A percentile compares a stretch with the other conserved stretches of the same genome.
Conservation (phyloP, 1,140 invertebrate genomes). For the Lepidurus apus region DNA sequence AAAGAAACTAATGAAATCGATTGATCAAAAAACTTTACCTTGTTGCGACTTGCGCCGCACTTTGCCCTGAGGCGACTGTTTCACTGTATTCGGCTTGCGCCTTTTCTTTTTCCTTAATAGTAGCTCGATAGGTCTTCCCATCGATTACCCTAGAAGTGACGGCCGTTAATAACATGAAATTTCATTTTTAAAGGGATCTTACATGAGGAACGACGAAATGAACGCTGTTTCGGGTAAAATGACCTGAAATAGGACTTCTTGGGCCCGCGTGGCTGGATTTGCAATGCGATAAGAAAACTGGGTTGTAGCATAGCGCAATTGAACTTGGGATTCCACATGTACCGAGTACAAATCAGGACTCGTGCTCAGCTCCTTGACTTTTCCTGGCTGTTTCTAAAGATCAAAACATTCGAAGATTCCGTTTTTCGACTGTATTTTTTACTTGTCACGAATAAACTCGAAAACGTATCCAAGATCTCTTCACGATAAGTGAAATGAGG, state of each 20-base stretch:
- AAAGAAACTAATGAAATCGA: too few species aligned
- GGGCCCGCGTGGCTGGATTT: conserved; percentile 51
- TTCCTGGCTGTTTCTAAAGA: too few species aligned
- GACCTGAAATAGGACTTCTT: conserved; percentile 53
- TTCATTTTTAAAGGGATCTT: conserved; percentile 37
- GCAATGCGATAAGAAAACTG: conserved; percentile 53
- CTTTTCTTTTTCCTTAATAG: conserved; percentile 57
- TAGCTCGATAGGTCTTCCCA: conserved; percentile 51
- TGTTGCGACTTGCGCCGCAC: conserved; percentile 51
- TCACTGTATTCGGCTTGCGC: conserved; percentile 57
- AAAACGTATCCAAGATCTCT: neutral
- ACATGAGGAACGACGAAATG: conserved; percentile 60
- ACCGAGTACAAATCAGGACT: conserved; percentile 42
- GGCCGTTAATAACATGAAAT: too few species aligned
- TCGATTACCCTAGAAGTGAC: conserved; percentile 48
- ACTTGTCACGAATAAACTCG: too few species aligned
- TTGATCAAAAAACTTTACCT: neutral
- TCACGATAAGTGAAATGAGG: neutral
- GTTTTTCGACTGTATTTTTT: too few species aligned
- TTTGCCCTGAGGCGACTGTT: conserved; percentile 54
- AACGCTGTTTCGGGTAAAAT: conserved; percentile 59
- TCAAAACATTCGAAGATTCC: too few species aligned
- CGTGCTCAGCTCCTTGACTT: too few species aligned
- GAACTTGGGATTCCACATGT: conserved; percentile 53
- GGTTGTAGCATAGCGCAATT: conserved; percentile 56